These are phyloP conservation scores for Chaenogobius annularis DNA, from an alignment of 2,113 vertebrate species.

Conservation along the genomic window DNA sequence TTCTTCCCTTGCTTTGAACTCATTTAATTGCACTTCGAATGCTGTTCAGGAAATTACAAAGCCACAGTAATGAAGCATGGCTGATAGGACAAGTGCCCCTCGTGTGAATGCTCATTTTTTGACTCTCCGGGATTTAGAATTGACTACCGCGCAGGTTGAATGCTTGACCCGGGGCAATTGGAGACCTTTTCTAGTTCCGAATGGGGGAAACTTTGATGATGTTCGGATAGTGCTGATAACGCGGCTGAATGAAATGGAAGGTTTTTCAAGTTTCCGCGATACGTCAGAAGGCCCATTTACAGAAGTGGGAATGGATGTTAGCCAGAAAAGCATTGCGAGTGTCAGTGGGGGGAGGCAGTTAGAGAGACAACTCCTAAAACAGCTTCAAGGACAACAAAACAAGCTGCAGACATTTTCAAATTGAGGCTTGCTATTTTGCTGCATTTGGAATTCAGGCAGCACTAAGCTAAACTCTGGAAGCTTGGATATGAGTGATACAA, in stretches of 20 bases:
- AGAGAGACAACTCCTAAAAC: background rate
- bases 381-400: background rate
- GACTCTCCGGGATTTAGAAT: conserved; percentile 38
- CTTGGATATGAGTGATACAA: too few species aligned
- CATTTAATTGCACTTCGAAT: conserved; percentile 47
- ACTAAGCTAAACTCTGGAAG: background rate
- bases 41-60: conserved; percentile 59
- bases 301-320: background rate
- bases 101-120: conserved; percentile 44
- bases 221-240: conserved; percentile 4
- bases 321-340: background rate
- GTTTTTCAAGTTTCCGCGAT: background rate
- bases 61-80: conserved; percentile 51
- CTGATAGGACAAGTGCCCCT: conserved; percentile 51
- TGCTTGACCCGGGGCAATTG: conserved; percentile 27
- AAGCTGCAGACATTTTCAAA: background rate
- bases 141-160: conserved; percentile 24
- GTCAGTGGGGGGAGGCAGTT: background rate
- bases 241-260: conserved; percentile 4
- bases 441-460: too few species aligned
- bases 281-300: background rate
- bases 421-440: background rate
- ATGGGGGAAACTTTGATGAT: conserved; percentile 23
- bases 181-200: conserved; percentile 11
- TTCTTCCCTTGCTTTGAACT: conserved; percentile 49